Evolutionary conservation across 2,113 vertebrate species (phyloP), one percentile per base, ranked within the genome.

Genomic region (Clupea harengus): DNA sequence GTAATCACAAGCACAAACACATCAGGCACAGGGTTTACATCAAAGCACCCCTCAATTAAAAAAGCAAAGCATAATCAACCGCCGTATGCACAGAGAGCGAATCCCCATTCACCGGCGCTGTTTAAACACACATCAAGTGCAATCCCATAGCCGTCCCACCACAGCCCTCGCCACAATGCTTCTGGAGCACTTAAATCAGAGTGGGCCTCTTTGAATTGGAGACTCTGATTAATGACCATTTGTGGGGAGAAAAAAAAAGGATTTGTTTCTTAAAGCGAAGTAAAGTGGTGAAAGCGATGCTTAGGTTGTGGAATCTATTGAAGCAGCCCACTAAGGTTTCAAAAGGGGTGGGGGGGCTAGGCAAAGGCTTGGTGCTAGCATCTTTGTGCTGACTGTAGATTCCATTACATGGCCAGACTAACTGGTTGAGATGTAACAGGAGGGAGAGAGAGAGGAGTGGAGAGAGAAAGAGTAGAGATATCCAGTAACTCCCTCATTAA

Each of bases 81-180:
- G 72, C 32, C 6, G 25, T 44, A 17, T 28, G 64, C 72, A 39
- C 72, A 39, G 72, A 78, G 72, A 32, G 10, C 25, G 10, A 44
- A 39, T 39, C 28, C 32, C 3, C 72, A 4, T 39, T 39, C 28
- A 32, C 32, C 28, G 72, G 7, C 39, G 50, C 83, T 84, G 86
- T 82, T 81, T 78, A 83, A 82, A 47, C 60, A 39, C 39, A 39
- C 39, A 50, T 60, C 67, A 88, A 89, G 82, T 82, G 84, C 82
- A 87, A 81, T 86, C 82, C 86, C 83, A 89, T 89, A 83, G 82
- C 28, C 49, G 10, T 54, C 25, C 83, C 64, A 84, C 85, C 85
- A 67, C 88, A 85, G 78, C 44, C 81, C 72, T 78, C 72, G 46
- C 82, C 78, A 44, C 87, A 81, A 52, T 44, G 81, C 22, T 50